phyloP scores from a whole-genome alignment of 2,888 invertebrate species.

The Rotaria magnacalcarata region DNA sequence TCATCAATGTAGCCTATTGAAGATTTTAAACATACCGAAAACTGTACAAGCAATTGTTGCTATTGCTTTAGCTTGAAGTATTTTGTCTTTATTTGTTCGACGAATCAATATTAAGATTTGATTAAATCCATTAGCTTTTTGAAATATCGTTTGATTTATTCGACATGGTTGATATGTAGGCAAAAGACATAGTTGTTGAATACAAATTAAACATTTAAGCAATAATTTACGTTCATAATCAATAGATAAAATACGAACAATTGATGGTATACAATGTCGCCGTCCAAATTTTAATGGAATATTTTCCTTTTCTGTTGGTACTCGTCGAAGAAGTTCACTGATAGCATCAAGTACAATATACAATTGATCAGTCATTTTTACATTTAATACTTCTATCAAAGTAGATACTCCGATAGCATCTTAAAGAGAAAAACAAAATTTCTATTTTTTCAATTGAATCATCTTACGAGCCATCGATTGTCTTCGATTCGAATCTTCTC shows the following conservation, averaged over 20 bases:
- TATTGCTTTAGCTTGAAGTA: background rate
- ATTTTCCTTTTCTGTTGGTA: background rate
- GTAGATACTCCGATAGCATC: background rate
- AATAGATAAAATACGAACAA: constrained; percentile 9
- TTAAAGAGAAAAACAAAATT: background rate
- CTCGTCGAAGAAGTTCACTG: background rate
- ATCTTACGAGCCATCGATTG: constrained; percentile 16
- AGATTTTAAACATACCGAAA: background rate
- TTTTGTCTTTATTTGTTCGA: background rate
- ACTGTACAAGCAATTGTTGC: background rate
- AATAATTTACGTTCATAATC: background rate
- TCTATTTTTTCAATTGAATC: background rate
- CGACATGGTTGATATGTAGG: background rate
- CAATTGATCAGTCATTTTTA: background rate
- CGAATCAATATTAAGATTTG: background rate
- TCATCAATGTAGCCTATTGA: background rate
- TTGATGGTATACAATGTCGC: background rate
- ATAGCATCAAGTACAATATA: constrained; percentile 2
- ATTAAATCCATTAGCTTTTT: background rate
- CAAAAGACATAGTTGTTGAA: background rate
- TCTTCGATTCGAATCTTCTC: background rate
- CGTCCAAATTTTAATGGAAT: background rate
- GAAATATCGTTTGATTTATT: constrained; percentile 21
- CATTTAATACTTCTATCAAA: constrained; percentile 14
- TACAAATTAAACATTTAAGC: background rate